These are phyloP conservation scores for Craseonycteris thonglongyai DNA, from an alignment of 2,113 vertebrate genomes.

Conservation along the genomic window DNA sequence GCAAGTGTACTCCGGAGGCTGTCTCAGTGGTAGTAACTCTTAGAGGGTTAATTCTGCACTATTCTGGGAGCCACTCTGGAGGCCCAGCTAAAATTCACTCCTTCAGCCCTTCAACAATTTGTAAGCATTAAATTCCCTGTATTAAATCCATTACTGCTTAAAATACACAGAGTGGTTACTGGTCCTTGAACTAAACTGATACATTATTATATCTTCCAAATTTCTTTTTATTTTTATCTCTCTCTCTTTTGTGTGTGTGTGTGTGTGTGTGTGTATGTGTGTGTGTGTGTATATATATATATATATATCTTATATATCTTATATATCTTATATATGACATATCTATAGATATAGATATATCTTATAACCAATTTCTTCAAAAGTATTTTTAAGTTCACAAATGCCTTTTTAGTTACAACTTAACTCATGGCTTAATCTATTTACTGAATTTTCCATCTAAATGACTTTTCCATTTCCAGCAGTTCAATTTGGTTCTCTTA, in stretches of 20 bases:
- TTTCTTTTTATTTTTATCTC: not conserved
- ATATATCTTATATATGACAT: too few relatives aligned
- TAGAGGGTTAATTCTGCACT: not conserved
- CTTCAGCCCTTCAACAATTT: not conserved
- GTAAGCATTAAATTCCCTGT: not conserved
- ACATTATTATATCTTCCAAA: not conserved
- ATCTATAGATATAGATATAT: too few relatives aligned
- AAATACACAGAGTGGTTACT: not conserved
- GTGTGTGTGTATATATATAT: too few relatives aligned
- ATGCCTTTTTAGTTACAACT: not conserved
- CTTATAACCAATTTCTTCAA: not conserved
- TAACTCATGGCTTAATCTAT: not conserved
- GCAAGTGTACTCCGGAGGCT: not conserved
- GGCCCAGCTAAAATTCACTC: not conserved
- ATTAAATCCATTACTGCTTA: not conserved
- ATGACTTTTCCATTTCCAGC: not conserved
- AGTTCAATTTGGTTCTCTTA: not conserved
- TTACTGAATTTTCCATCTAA: not conserved
- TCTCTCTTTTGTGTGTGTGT: not conserved
- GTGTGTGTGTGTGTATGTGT: too few relatives aligned
- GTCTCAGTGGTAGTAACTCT: not conserved
- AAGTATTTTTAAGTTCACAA: not conserved
- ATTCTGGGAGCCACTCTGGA: not conserved
- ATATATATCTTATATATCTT: too few relatives aligned
- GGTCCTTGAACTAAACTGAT: not conserved